These are phyloP conservation scores for Dromius quadrimaculatus DNA, from an alignment of 2,888 invertebrate species.

Conservation along the genomic window DNA sequence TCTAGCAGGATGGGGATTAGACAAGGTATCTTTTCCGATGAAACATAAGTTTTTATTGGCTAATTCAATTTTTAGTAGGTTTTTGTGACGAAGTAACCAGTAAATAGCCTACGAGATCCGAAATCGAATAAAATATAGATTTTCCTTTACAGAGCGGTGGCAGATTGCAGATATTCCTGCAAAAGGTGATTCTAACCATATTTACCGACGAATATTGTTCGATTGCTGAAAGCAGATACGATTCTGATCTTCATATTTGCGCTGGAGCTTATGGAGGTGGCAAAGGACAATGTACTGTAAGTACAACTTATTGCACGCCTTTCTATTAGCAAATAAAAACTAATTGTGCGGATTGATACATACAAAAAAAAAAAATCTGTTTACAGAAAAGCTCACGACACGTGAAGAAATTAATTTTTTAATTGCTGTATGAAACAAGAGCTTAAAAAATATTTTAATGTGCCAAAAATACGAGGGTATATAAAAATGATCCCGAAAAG, in stretches of 20 bases:
- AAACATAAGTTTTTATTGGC: too few relatives aligned
- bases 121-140: background rate
- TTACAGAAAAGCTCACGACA: too few relatives aligned
- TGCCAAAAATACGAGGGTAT: too few relatives aligned
- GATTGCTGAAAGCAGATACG: conserved; percentile 59
- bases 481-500: too few relatives aligned
- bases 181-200: conserved; percentile 63
- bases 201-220: conserved; percentile 65
- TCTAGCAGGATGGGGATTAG: conserved; percentile 64
- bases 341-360: too few relatives aligned
- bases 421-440: too few relatives aligned
- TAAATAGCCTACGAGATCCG: too few relatives aligned
- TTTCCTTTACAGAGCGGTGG: conserved; percentile 62
- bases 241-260: conserved; percentile 64
- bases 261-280: conserved; percentile 67
- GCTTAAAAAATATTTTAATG: too few relatives aligned
- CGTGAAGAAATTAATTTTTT: too few relatives aligned
- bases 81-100: too few relatives aligned
- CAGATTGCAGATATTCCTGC: conserved; percentile 61
- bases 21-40: conserved; percentile 17
- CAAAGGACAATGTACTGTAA: conserved; percentile 66
- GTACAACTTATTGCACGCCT: conserved; percentile 33
- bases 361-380: too few relatives aligned
- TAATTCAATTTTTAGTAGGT: background rate
- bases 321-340: conserved; percentile 12